A percentile compares a stretch with the other conserved stretches of the same genome.
Evolutionary conservation across 2,113 vertebrate genomes (phyloP).

Genomic region (Sinocyclocheilus maitianheensis): DNA sequence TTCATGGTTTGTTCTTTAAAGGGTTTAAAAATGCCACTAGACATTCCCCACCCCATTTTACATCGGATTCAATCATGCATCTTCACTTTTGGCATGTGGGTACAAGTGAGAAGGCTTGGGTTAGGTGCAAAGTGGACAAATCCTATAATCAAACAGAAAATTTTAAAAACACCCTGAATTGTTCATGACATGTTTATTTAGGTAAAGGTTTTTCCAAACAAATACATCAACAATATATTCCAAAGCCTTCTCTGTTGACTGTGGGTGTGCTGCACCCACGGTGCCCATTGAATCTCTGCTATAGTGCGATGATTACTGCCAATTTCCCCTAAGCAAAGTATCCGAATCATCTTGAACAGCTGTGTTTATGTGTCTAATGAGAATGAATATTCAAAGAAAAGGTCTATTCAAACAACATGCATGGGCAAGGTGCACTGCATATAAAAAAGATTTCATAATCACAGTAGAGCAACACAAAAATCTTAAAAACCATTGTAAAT

Average conservation of each 20-base stretch:
- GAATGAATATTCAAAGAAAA: conserved; percentile 20
- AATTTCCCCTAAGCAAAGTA: background rate
- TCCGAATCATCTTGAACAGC: conserved; percentile 5
- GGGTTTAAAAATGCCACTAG: background rate
- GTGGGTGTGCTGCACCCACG: conserved; percentile 10
- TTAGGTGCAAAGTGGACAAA: conserved; percentile 1
- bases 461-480: background rate
- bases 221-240: conserved; percentile 15
- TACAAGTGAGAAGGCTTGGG: background rate
- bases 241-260: conserved; percentile 13
- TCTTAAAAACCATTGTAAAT: background rate
- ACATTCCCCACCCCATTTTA: background rate
- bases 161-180: background rate
- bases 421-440: conserved; percentile 19
- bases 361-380: conserved; percentile 27
- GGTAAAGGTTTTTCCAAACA: background rate
- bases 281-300: background rate
- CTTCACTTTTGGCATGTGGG: background rate
- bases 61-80: background rate
- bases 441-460: conserved; percentile 14
- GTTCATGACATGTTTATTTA: background rate
- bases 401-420: conserved; percentile 7
- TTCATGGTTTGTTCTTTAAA: background rate
- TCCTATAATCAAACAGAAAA: background rate
- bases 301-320: background rate